phyloP scores from a whole-genome alignment of 1,140 invertebrate species.

The Bombus confusus region DNA sequence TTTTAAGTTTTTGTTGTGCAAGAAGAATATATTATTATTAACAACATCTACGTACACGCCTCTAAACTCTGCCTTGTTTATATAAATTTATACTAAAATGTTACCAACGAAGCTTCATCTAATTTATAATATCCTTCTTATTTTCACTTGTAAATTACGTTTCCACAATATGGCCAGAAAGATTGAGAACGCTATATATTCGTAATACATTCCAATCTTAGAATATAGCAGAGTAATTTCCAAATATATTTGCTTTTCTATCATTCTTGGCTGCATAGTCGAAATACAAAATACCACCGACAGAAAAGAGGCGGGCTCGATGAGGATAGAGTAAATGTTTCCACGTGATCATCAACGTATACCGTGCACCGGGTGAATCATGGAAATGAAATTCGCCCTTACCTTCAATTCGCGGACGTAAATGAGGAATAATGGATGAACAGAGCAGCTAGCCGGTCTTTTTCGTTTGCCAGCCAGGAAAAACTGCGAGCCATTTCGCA shows the following conservation, averaged over 20 bases:
- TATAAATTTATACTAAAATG: too few species aligned
- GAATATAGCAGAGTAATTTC: neutral
- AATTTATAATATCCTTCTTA: too few species aligned
- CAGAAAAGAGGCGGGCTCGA: too few species aligned
- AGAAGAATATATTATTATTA: too few species aligned
- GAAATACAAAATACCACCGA: neutral
- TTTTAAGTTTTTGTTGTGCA: too few species aligned
- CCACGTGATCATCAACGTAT: neutral
- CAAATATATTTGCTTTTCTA: neutral
- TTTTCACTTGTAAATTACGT: too few species aligned
- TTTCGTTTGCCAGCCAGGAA: neutral
- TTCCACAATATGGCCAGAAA: too few species aligned
- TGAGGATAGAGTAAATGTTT: neutral
- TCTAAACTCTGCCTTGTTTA: too few species aligned
- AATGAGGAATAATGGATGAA: conserved; percentile 24
- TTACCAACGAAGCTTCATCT: too few species aligned
- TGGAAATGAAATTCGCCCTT: conserved; percentile 24
- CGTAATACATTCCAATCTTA: neutral
- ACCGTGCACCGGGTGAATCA: neutral
- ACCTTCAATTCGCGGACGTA: neutral
- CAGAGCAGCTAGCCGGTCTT: neutral
- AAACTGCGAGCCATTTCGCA: neutral
- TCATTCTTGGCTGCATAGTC: neutral
- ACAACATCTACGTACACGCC: too few species aligned
- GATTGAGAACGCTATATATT: too few species aligned